Base-by-base conservation (phyloP, 2,797 vertebrate species). In the Helostoma temminkii region DNA sequence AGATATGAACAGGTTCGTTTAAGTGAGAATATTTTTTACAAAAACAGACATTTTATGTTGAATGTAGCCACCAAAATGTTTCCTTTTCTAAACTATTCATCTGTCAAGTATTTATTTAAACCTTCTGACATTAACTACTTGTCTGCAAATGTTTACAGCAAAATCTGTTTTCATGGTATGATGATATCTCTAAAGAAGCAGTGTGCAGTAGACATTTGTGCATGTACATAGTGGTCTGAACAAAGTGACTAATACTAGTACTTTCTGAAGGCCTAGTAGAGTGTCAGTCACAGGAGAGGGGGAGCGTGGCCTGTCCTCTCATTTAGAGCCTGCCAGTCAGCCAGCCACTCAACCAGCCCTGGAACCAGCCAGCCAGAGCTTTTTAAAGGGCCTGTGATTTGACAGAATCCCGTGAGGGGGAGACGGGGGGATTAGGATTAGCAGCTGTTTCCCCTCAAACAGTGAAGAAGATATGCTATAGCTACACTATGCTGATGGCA, bases 381-480 rank as follows among this genome's bases (percentile, higher is more conserved):
- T 89, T 93, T 90, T 92, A 89, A 91, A 91, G 87, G 83, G 85
- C 80, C 84, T 86, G 82, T 91, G 91, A 92, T 93, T 91, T 92
- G 91, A 91, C 89, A 84, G 88, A 89, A 91, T 91, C 89, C 88
- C 81, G 34, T 80, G 64, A 73, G 83, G 83, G 84, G 68, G 81
- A 64, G 80, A 66, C 28, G 67, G 74, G 62, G 73, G 92, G 91
- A 90, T 93, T 92, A 93, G 92, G 92, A 93, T 94, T 94, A 94
- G 85, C 87, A 87, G 76, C 88, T 92, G 91, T 92, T 93, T 91
- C 86, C 90, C 89, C 88, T 92, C 86, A 89, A 92, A 92, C 90
- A 85, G 75, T 85, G 78, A 84, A 85, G 85, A 82, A 90, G 91
- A 91, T 89, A 89, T 46, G 79, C 69, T 64, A 62, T 58, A 83